These are phyloP conservation scores for Drosophila leontia DNA, from an alignment of 1,140 invertebrate genomes.

Conservation along the genomic window DNA sequence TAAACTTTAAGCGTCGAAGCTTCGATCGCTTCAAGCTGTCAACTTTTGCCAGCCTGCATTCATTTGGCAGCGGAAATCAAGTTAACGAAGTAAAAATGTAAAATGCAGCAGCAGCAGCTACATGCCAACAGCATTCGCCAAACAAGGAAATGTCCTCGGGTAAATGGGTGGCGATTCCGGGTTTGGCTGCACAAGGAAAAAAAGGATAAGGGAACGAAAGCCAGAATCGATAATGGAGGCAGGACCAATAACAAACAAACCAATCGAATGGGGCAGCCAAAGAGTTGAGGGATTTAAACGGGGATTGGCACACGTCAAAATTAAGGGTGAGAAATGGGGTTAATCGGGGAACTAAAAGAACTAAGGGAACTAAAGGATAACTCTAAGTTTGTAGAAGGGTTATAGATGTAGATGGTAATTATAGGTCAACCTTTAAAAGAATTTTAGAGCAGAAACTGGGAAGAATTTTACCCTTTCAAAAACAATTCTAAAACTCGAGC, in stretches of 20 bases:
- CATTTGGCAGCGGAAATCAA: constrained; percentile 79
- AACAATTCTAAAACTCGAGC: neutral
- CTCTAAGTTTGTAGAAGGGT: neutral
- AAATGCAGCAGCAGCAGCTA: constrained; percentile 67
- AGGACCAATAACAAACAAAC: constrained; percentile 50
- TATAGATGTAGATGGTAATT: neutral
- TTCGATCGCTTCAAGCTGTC: constrained; percentile 64
- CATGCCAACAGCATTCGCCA: constrained; percentile 44
- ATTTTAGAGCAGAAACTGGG: too few relatives aligned
- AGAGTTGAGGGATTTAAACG: constrained; percentile 30
- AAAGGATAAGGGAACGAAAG: constrained; percentile 6
- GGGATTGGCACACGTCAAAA: constrained; percentile 5
- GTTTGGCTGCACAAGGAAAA: neutral
- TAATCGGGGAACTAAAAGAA: neutral
- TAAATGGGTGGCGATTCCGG: constrained; percentile 16
- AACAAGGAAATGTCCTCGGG: constrained; percentile 55
- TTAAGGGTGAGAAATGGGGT: neutral
- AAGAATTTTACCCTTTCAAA: neutral
- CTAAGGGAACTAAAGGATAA: neutral
- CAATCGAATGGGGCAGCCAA: constrained; percentile 35
- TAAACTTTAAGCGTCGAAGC: constrained; percentile 55
- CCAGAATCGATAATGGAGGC: constrained; percentile 48
- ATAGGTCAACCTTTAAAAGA: too few relatives aligned
- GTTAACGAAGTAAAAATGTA: constrained; percentile 82
- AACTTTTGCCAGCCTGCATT: constrained; percentile 62